Evolutionary conservation across 1,140 invertebrate genomes (phyloP), one percentile per base, ranked within the genome.

Genomic region (Anastrepha obliqua): DNA sequence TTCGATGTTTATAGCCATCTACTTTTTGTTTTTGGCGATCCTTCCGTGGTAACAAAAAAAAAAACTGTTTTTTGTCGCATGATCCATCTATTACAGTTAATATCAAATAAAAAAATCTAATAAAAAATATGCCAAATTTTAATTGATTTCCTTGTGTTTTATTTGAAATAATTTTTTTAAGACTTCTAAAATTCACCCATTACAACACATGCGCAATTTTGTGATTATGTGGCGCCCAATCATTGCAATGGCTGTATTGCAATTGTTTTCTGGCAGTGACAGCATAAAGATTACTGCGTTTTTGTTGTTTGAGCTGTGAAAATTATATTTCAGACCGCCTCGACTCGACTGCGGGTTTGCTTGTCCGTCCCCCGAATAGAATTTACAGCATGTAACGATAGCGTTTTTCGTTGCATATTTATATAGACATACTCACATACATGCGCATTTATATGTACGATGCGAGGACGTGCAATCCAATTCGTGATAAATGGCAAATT

Each of bases 401-500:
- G n/a, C 4, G 17, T 8, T 20, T 15, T 64, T 42, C 6, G 17
- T 44, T 47, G 17, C 17, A 5, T 47, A 15, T 47, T 29, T 47
- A 47, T 13, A 42, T n/a, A 47, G 7, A 20, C 20, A 65, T 39
- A 47, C 20, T 0, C 29, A 1, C 60, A 78, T 17, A 78, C 70
- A 78, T n/a, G 29, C 29, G 29, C 29, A 78, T 13, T 11, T 81
- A 81, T 55, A 20, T 55, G 74, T 11, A 62, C 60, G 15, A 62
- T 8, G 29, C 29, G 29, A 29, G 29, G 29, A 9, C 74, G 47
- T 81, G n/a, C 44, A 81, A 81, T 81, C 51, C 74, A 81, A 81
- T 81, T 81, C 74, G 15, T 81, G 74, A 81, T 81, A 81, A 81
- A 81, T 29, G 74, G 74, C 47, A 81, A 81, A 81, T 81, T 81